These are phyloP conservation scores for Ovis canadensis DNA, from an alignment of 2,113 vertebrate genomes.

Conservation along the genomic window DNA sequence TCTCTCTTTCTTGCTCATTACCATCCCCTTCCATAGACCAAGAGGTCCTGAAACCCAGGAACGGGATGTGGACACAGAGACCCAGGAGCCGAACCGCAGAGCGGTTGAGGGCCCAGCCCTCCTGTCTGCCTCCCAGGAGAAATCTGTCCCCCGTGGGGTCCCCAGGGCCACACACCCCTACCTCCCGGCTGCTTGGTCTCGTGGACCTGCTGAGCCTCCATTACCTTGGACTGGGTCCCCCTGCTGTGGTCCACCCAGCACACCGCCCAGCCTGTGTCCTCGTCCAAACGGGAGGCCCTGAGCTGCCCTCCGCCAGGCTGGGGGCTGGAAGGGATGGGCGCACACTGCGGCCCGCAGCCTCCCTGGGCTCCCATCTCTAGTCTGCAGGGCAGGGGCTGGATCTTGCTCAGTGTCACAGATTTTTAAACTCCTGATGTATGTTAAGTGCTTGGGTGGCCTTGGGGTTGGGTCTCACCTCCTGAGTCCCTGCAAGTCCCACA, in stretches of 20 bases:
- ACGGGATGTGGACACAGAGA: background rate
- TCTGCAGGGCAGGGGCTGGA: background rate
- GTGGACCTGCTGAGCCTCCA: fast-evolving
- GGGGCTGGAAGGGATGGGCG: fast-evolving
- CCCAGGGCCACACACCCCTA: background rate
- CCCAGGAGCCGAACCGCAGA: background rate
- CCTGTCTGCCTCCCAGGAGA: background rate
- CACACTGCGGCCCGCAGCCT: background rate
- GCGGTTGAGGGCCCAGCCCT: background rate
- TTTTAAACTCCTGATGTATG: background rate
- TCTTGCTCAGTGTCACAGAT: background rate
- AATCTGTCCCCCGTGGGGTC: background rate
- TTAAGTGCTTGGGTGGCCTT: background rate
- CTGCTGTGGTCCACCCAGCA: fast-evolving
- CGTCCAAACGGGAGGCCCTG: background rate
- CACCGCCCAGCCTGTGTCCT: background rate
- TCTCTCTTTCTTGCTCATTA: background rate
- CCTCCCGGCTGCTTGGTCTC: background rate
- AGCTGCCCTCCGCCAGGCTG: background rate
- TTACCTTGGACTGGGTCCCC: background rate
- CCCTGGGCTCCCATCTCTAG: background rate
- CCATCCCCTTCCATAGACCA: background rate
- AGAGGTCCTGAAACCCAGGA: background rate
- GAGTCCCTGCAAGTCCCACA: background rate
- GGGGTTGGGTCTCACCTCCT: background rate